phyloP scores from a whole-genome alignment of 2,797 vertebrate species.

The Antennarius maculatus region DNA sequence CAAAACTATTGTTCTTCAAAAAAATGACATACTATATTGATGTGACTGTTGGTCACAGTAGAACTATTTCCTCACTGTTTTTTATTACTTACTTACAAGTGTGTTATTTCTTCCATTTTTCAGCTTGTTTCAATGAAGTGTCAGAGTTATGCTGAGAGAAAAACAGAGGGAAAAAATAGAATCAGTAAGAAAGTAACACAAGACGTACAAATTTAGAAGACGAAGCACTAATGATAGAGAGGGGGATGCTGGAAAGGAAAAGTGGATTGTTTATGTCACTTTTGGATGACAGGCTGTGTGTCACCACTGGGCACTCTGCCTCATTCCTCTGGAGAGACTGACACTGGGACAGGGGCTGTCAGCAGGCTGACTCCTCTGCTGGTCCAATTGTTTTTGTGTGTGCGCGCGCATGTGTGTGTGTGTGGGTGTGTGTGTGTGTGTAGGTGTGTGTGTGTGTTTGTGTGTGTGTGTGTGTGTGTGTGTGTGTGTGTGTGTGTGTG shows the following conservation, averaged over 20 bases:
- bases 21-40: not conserved
- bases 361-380: conserved; percentile 42
- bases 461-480: no score
- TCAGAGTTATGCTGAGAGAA: not conserved
- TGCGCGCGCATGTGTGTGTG: no score
- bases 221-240: conserved; percentile 12
- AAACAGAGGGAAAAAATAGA: not conserved
- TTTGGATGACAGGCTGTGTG: conserved; percentile 69
- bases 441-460: no score
- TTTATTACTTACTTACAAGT: not conserved
- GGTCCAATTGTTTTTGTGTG: conserved; percentile 12
- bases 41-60: not conserved
- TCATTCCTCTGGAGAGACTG: conserved; percentile 66
- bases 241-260: conserved; percentile 29
- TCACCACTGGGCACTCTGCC: conserved; percentile 54
- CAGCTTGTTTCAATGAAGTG: conserved; percentile 1
- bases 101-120: not conserved
- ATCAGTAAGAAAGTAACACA: conserved; percentile 15
- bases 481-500: no score
- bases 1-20: not conserved
- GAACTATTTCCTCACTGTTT: conserved; percentile 1
- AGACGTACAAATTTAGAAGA: conserved; percentile 10
- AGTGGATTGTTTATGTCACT: conserved; percentile 69
- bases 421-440: conserved; percentile 5
- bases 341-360: conserved; percentile 65